A percentile compares a stretch with the other conserved stretches of the same genome.
These are phyloP conservation scores for Ceramica pisi DNA, from an alignment of 2,888 invertebrate species.

Conservation along the genomic window DNA sequence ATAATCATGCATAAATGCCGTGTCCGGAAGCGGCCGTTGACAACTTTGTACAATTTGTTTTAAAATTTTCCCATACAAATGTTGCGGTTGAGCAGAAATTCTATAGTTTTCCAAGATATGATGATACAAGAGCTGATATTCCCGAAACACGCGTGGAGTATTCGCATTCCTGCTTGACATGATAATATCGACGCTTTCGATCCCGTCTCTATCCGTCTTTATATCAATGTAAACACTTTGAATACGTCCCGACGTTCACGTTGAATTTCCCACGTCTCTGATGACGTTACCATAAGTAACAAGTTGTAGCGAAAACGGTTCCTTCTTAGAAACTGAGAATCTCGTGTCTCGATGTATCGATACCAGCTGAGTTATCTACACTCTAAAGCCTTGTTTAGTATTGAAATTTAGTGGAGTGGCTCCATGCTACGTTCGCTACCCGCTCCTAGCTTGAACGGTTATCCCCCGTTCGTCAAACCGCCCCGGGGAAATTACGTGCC, in stretches of 20 bases:
- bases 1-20: conserved; percentile 35
- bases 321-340: conserved; percentile 43
- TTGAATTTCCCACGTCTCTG: conserved; percentile 65
- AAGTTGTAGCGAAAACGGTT: conserved; percentile 55
- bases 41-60: conserved; percentile 31
- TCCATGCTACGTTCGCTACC: conserved; percentile 51
- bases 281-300: conserved; percentile 64
- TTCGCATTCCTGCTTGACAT: conserved; percentile 53
- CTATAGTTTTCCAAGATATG: background rate
- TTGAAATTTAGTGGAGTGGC: conserved; percentile 43
- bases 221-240: conserved; percentile 70
- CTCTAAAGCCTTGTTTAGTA: conserved; percentile 33
- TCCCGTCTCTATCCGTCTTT: conserved; percentile 66
- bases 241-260: conserved; percentile 69
- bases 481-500: conserved; percentile 84
- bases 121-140: conserved; percentile 31
- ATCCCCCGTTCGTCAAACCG: conserved; percentile 71
- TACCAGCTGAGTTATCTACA: conserved; percentile 33
- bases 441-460: conserved; percentile 65
- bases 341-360: conserved; percentile 40
- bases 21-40: conserved; percentile 45
- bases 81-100: conserved; percentile 18
- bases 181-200: conserved; percentile 60
- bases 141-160: conserved; percentile 26
- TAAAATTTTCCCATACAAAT: conserved; percentile 27